Evolutionary conservation across 2,888 invertebrate genomes (phyloP).

Genomic region (Cactoblastis cactorum): DNA sequence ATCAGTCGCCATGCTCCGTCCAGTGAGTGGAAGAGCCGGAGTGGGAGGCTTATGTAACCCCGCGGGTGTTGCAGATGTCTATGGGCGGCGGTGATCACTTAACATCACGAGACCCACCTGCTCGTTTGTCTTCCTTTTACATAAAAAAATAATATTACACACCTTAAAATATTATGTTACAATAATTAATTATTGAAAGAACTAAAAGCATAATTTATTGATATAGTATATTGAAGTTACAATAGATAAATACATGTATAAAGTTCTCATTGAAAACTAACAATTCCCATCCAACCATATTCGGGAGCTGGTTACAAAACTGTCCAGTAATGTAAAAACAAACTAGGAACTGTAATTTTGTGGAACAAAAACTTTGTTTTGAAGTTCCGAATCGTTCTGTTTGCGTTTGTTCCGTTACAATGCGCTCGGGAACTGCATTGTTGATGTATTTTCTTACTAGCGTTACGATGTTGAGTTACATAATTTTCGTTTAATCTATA

Average conservation of each 20-base stretch:
- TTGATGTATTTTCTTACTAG: constrained; percentile 1
- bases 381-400: constrained; percentile 9
- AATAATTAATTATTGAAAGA: too few species aligned
- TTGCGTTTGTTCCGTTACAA: constrained; percentile 8
- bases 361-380: constrained; percentile 9
- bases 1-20: too few species aligned
- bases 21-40: too few species aligned
- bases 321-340: constrained; percentile 9
- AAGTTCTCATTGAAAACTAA: neutral
- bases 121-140: too few species aligned
- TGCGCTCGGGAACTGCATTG: neutral
- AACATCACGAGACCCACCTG: too few species aligned
- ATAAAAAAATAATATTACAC: too few species aligned
- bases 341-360: constrained; percentile 9
- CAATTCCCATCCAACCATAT: neutral
- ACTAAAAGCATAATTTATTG: neutral
- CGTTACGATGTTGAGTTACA: too few species aligned
- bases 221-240: neutral
- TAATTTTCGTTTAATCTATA: too few species aligned
- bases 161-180: too few species aligned
- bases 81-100: too few species aligned
- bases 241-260: neutral
- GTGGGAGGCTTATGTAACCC: too few species aligned
- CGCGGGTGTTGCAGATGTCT: too few species aligned
- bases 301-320: neutral